Evolutionary conservation across 2,888 invertebrate species (phyloP), one percentile per base, ranked within the genome.

Genomic region (Eristalinus aeneus): DNA sequence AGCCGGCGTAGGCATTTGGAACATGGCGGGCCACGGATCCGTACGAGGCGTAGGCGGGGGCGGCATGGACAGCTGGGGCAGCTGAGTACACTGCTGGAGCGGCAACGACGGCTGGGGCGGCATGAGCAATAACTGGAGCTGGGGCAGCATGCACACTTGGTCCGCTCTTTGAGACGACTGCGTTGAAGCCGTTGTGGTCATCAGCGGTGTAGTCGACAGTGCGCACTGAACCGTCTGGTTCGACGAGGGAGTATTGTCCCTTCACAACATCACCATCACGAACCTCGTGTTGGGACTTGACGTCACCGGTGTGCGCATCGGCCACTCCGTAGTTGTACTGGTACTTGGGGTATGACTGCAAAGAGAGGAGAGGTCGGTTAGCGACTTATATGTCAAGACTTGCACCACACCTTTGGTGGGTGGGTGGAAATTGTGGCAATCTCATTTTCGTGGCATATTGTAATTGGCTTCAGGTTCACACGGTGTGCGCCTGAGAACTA

Each of bases 201-300:
- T 93, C 93, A 80, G 93, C 93, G 88, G 92, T 92, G 88, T 93
- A 93, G 88, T 93, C 93, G 65, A 93, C 93, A 83, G 93, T 93
- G 84, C 93, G 92, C 88, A 93, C 93, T 74, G 93, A 93, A 90
- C 93, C 93, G 79, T 93, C 93, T 81, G 93, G 92, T 89, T 93
- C 93, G 63, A 93, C 93, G 88, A 93, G 90, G 56, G 93, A 93
- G 90, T 93, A 93, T 85, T 93, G 93, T 89, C 93, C 93, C 91
- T 93, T 93, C 64, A 93, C 92, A 61, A 93, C 92, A 91, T 93
- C 92, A 75, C 92, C 92, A 84, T 93, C 92, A 84, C 92, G 93
- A 69, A 92, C 92, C 89, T 93, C 92, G 81, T 92, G 92, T 90
- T 93, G 92, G 5, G 92, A 92, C 89, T 93, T 93, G 53, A 93